Evolutionary conservation across 2,113 vertebrate species (phyloP).

Genomic region (Galemys pyrenaicus): DNA sequence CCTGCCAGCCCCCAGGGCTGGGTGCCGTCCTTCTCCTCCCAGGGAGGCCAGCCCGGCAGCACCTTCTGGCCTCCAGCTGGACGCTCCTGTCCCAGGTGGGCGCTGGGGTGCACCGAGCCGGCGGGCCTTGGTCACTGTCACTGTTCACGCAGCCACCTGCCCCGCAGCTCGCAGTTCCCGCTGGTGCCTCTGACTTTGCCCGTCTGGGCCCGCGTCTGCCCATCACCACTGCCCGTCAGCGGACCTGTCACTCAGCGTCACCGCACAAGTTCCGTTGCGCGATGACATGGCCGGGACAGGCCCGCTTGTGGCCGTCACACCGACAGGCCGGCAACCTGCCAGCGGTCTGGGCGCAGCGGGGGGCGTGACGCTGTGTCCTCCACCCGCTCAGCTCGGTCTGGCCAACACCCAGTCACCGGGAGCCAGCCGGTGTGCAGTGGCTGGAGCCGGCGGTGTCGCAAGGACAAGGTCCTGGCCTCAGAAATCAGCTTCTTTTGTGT

Average conservation of each 20-base stretch:
- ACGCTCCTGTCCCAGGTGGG: not conserved
- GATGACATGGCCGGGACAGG: rapidly evolving
- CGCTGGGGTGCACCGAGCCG: not conserved
- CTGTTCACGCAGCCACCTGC: not conserved
- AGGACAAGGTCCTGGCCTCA: not conserved
- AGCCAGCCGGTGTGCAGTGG: not conserved
- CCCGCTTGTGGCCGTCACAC: not conserved
- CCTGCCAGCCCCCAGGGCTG: not conserved
- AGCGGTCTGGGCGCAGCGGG: not conserved
- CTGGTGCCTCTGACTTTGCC: not conserved
- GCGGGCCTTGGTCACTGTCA: not conserved
- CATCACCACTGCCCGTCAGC: not conserved
- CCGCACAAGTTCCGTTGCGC: not conserved
- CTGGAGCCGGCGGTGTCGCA: not conserved
- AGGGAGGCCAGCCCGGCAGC: not conserved
- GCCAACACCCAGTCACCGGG: rapidly evolving
- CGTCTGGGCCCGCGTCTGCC: not conserved
- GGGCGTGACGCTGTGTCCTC: rapidly evolving
- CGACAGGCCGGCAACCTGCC: not conserved
- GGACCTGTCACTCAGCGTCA: not conserved
- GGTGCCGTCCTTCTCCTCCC: not conserved
- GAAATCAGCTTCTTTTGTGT: too few species aligned
- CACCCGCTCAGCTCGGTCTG: too few species aligned
- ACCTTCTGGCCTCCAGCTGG: not conserved
- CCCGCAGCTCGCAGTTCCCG: not conserved